Base-by-base conservation (phyloP, 2,888 invertebrate species). In the Panorpa germanica region DNA sequence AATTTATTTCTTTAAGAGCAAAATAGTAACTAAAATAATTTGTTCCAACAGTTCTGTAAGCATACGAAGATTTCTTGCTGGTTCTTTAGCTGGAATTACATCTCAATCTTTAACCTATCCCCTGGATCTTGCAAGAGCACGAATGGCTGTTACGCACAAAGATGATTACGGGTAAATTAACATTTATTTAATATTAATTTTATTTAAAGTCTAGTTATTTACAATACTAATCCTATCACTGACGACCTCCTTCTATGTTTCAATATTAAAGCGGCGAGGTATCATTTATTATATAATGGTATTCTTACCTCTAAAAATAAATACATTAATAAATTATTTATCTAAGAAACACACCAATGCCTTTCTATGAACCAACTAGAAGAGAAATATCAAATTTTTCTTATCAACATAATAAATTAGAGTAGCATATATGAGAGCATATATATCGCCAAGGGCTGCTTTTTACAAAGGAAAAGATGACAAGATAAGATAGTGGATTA, bases 21-120 rank as follows among this genome's bases (percentile, higher is more conserved):
- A 4, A 54, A 51, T 35, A 41, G 35, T 15, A 32, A 25, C 15
- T 20, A 25, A 16, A 19, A 17, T 12, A 34, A 29, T 25, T 2
- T n/a, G 19, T 35, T 17, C 9, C 36, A 41, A 40, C 15, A 48
- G 47, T 30, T 41, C 44, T 39, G 41, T 55, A 46, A 63, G 46
- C 39, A 49, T 35, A 39, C 44, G 45, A 28, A 44, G 54, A 3
- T 78, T 91, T 48, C 36, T 90, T 26, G 88, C 95, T 19, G 98
- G 98, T 1, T 83, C 95, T 1, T 53, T 96, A 42, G 96, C 98
- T 3, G 98, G 96, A 8, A 75, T 86, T 28, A 91, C 95, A 30
- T 93, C 96, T 4, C 91, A 93, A 47, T 70, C 81, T 22, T 55
- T 81, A 31, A 98, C 96, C 1, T 98, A 98, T 59, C 98, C 98